Base-by-base conservation (phyloP, 2,797 vertebrate genomes). In the Molothrus ater region DNA sequence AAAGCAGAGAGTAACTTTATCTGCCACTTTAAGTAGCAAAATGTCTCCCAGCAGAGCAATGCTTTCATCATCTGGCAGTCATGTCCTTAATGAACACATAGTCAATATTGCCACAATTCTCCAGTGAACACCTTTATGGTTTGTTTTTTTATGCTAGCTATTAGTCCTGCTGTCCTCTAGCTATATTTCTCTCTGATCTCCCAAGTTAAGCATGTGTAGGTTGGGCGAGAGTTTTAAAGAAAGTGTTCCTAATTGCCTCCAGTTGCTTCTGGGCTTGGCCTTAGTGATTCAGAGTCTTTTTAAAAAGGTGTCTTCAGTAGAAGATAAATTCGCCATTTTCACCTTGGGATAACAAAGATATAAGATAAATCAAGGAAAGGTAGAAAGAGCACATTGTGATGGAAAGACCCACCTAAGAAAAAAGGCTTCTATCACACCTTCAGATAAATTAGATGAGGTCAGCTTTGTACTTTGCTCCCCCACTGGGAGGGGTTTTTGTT, bases 251-350 rank as follows among this genome's bases (percentile, higher is more conserved):
- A 95, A 97, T 95, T 95, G 96, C 88, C 92, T 96, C 83, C 86
- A 95, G 91, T 96, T 95, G 96, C 95, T 94, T 96, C 92, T 94
- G 92, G 95, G 91, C 95, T 95, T 97, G 95, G 94, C 94, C 91
- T 96, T 88, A 90, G 76, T 43, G 90, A 95, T 97, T 96, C 95
- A 92, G 76, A 73, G 22, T 88, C 83, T 73, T 85, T 86, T 91
- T 83, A 86, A 95, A 96, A 87, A 92, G 83, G 72, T 88, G 80
- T 79, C 95, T 92, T 95, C 92, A 87, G 80, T 69, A 75, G 81
- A 74, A 90, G 93, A 95, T 95, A 93, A 95, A 93, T 95, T 92
- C 1, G 0, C 74, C 20, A 4, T 69, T 93, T 91, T 90, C 83
- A 95, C 95, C 95, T 96, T 70, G 2, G 92, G 95, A 95, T 95